These are phyloP conservation scores for Pterostichus niger DNA, from an alignment of 2,888 invertebrate genomes.

Conservation along the genomic window DNA sequence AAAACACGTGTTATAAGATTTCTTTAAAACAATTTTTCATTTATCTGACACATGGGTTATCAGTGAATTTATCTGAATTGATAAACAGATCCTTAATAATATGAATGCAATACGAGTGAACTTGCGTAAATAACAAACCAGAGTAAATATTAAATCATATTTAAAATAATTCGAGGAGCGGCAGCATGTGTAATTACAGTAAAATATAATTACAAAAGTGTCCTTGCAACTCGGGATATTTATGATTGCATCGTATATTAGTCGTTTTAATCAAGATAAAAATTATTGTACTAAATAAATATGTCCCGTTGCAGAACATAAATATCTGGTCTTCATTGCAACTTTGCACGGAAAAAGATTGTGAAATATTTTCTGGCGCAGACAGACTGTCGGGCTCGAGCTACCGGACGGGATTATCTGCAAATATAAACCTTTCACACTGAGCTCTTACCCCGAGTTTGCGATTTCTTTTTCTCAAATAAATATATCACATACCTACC, in stretches of 20 bases:
- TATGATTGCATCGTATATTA: slow-evolving; percentile 49
- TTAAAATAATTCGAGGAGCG: slow-evolving; percentile 27
- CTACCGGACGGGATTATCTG: slow-evolving; percentile 23
- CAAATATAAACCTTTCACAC: slow-evolving; percentile 51
- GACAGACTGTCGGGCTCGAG: slow-evolving; percentile 15
- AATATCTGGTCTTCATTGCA: slow-evolving; percentile 55
- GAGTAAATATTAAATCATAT: neutral
- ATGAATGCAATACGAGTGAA: neutral
- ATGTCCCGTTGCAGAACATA: slow-evolving; percentile 51
- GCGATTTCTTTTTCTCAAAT: neutral
- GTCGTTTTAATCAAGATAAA: slow-evolving; percentile 52
- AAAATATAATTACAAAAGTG: slow-evolving; percentile 43
- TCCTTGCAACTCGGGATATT: slow-evolving; percentile 27
- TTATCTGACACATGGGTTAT: no score
- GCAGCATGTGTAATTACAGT: slow-evolving; percentile 28
- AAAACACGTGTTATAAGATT: no score
- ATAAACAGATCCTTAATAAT: no score
- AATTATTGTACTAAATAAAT: slow-evolving; percentile 56
- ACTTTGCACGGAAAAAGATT: slow-evolving; percentile 59
- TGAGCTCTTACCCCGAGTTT: neutral
- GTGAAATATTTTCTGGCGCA: slow-evolving; percentile 55
- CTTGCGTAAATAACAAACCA: neutral
- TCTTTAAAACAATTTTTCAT: no score
- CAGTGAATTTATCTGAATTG: no score
- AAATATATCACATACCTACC: neutral